These are phyloP conservation scores for Neosilurus mollespiculum DNA, from an alignment of 2,797 vertebrate genomes.

Conservation along the genomic window DNA sequence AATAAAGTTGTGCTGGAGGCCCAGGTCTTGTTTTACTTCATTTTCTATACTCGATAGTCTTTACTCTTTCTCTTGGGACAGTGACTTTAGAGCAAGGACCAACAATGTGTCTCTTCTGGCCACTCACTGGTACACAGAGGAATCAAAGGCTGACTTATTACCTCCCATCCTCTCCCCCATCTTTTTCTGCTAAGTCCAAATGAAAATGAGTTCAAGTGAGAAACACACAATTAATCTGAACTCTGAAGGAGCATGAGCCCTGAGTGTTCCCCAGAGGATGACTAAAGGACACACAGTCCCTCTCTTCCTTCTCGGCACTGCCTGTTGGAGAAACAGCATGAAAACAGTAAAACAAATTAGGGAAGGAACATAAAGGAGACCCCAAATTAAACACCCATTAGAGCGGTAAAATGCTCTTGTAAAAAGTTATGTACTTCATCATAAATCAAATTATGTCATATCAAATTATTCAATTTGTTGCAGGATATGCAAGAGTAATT, in stretches of 20 bases:
- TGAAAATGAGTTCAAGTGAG: constrained; percentile 54
- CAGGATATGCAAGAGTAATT: constrained; percentile 33
- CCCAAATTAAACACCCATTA: constrained; percentile 38
- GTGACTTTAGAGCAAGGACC: constrained; percentile 63
- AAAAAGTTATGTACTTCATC: constrained; percentile 39
- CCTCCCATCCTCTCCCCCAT: constrained; percentile 28
- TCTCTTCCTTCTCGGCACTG: constrained; percentile 11
- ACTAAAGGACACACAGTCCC: constrained; percentile 42
- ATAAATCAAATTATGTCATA: constrained; percentile 41
- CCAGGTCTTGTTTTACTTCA: constrained; percentile 69
- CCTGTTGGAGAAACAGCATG: constrained; percentile 21
- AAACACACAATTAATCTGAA: constrained; percentile 57
- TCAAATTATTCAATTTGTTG: constrained; percentile 33
- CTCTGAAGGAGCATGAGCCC: constrained; percentile 45
- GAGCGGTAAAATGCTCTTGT: constrained; percentile 24
- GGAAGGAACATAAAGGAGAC: constrained; percentile 7
- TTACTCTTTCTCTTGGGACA: constrained; percentile 36
- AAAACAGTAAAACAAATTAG: constrained; percentile 36
- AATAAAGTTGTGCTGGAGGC: constrained; percentile 72
- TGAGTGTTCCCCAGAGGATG: constrained; percentile 49
- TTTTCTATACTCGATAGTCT: constrained; percentile 53
- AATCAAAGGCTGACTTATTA: constrained; percentile 60
- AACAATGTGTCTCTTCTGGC: constrained; percentile 71
- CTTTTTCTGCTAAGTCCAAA: constrained; percentile 24
- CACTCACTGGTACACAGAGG: constrained; percentile 53